These are phyloP conservation scores for Takifugu flavidus DNA, from an alignment of 2,113 vertebrate genomes.

Conservation along the genomic window DNA sequence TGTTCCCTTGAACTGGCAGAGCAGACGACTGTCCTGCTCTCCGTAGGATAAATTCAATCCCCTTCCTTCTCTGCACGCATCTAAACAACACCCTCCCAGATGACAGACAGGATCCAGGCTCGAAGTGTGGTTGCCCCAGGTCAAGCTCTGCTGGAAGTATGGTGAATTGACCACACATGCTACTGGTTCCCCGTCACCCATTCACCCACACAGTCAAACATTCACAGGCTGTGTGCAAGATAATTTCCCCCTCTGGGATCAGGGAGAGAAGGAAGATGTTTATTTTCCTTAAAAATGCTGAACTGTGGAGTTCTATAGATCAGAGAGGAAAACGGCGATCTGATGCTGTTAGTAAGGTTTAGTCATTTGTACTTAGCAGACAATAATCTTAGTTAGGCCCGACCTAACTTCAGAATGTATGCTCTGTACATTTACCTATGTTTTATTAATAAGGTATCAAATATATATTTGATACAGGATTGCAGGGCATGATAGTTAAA, in stretches of 20 bases:
- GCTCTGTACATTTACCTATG: no score
- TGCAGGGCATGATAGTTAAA: no score
- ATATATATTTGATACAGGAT: no score
- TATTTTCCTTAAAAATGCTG: not conserved
- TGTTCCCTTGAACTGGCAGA: slow-evolving; percentile 50
- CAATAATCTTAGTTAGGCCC: no score
- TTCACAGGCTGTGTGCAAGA: slow-evolving; percentile 2
- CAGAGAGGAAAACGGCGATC: no score
- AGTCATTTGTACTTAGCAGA: no score
- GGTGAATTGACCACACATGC: slow-evolving; percentile 69
- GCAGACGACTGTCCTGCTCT: slow-evolving; percentile 36
- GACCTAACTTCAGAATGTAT: no score
- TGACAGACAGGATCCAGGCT: slow-evolving; percentile 66
- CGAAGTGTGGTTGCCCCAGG: slow-evolving; percentile 59
- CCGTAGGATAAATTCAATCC: slow-evolving; percentile 39
- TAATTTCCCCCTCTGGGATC: slow-evolving; percentile 20
- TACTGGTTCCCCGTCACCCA: slow-evolving; percentile 55
- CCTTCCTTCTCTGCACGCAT: slow-evolving; percentile 34
- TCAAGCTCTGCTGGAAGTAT: slow-evolving; percentile 63
- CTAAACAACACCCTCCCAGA: slow-evolving; percentile 31
- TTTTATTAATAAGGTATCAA: no score
- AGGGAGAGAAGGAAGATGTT: slow-evolving; percentile 27
- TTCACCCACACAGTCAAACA: slow-evolving; percentile 29
- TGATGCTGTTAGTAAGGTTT: no score
- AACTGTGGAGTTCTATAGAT: no score